A percentile compares a stretch with the other conserved stretches of the same genome.
Evolutionary conservation across 2,888 invertebrate genomes (phyloP).

Genomic region (Metacarcinus magister): DNA sequence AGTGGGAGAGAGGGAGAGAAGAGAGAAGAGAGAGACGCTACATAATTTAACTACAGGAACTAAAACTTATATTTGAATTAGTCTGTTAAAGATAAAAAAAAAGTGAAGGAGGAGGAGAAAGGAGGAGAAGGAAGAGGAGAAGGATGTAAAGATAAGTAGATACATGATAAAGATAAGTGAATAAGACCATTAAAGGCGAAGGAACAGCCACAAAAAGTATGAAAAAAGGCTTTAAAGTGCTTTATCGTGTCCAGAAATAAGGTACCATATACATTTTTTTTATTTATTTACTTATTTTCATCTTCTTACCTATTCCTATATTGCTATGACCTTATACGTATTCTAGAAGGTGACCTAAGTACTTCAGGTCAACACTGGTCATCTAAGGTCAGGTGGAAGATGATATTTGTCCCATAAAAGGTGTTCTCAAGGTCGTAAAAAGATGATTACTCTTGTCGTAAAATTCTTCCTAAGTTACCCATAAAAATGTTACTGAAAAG

Average conservation of each 20-base stretch:
- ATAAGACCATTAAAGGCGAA: no score
- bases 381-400: background rate
- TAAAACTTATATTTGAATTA: background rate
- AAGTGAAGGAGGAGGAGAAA: background rate
- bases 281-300: background rate
- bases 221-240: no score
- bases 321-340: background rate
- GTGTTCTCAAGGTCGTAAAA: background rate
- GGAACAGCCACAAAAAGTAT: no score
- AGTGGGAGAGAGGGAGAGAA: no score
- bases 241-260: no score
- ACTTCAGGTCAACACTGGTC: background rate
- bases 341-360: background rate
- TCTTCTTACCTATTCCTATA: background rate
- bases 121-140: no score
- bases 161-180: no score
- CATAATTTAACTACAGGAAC: background rate
- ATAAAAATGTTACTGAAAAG: background rate
- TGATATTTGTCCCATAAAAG: background rate
- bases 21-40: background rate
- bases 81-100: background rate
- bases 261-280: background rate
- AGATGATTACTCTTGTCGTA: background rate
- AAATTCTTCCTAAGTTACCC: background rate
- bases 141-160: no score